Evolutionary conservation across 2,888 invertebrate genomes (phyloP).

Genomic region (Latheticus oryzae): DNA sequence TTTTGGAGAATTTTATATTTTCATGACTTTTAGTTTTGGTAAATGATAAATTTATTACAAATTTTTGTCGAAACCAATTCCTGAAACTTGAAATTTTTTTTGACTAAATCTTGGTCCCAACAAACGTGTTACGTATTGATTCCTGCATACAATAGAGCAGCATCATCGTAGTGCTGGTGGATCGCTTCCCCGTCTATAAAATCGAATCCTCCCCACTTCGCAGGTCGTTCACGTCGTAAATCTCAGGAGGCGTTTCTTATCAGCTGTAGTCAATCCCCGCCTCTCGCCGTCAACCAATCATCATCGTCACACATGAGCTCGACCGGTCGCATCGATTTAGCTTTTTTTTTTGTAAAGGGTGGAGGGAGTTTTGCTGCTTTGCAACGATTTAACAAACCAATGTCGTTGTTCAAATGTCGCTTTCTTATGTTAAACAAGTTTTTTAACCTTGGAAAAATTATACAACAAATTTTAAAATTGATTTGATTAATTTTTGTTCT

Average conservation of each 20-base stretch:
- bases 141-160: slow-evolving; percentile 18
- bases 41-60: too few relatives aligned
- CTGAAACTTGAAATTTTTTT: too few relatives aligned
- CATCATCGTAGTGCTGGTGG: slow-evolving; percentile 31
- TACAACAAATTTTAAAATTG: too few relatives aligned
- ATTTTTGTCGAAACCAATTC: slow-evolving; percentile 10
- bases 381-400: slow-evolving; percentile 25
- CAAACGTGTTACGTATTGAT: slow-evolving; percentile 41
- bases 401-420: slow-evolving; percentile 16
- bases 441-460: slow-evolving; percentile 40
- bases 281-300: slow-evolving; percentile 47
- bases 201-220: slow-evolving; percentile 40
- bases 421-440: slow-evolving; percentile 39
- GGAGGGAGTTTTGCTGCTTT: slow-evolving; percentile 11
- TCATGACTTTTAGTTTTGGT: too few relatives aligned
- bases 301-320: slow-evolving; percentile 41
- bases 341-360: slow-evolving; percentile 28
- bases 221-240: slow-evolving; percentile 44
- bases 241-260: slow-evolving; percentile 51
- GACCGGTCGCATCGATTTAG: slow-evolving; percentile 46
- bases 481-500: slow-evolving; percentile 17
- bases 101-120: too few relatives aligned
- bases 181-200: slow-evolving; percentile 42
- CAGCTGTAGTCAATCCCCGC: slow-evolving; percentile 45
- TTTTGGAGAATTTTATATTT: too few relatives aligned